phyloP scores from a whole-genome alignment of 2,113 vertebrate genomes.

The Condylura cristata region DNA sequence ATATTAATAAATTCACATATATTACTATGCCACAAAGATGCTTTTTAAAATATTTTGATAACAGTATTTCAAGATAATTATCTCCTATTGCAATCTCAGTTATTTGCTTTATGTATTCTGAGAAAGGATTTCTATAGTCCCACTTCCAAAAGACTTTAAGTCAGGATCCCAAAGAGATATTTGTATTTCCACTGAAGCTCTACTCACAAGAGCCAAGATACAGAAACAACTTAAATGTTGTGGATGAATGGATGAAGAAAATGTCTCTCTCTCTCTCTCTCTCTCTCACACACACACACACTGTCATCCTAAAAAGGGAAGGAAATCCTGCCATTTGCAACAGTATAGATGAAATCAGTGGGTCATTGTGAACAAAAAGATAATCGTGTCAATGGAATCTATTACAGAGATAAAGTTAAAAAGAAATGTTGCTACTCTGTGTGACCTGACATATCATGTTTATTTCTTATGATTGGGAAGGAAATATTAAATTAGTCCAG shows the following conservation, averaged over 20 bases:
- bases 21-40: not conserved
- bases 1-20: not conserved
- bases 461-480: not conserved
- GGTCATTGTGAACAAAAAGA: not conserved
- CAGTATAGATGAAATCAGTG: not conserved
- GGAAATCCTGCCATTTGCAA: not conserved
- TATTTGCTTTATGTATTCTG: slow-evolving; percentile 17
- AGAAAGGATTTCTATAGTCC: not conserved
- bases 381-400: not conserved
- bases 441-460: not conserved
- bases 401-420: slow-evolving; percentile 41
- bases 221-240: not conserved
- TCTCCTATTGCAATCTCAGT: not conserved
- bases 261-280: too few species aligned
- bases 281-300: not conserved
- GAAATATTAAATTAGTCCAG: slow-evolving; percentile 2
- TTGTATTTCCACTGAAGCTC: not conserved
- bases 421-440: not conserved
- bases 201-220: not conserved
- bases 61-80: slow-evolving; percentile 37
- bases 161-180: not conserved
- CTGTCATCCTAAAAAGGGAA: not conserved
- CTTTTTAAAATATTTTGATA: slow-evolving; percentile 41
- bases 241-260: not conserved
- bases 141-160: not conserved